Percentiles rank a stretch among this genome's conserved stretches.
phyloP scores from a whole-genome alignment of 2,888 invertebrate genomes.

The Caprella mutica region DNA sequence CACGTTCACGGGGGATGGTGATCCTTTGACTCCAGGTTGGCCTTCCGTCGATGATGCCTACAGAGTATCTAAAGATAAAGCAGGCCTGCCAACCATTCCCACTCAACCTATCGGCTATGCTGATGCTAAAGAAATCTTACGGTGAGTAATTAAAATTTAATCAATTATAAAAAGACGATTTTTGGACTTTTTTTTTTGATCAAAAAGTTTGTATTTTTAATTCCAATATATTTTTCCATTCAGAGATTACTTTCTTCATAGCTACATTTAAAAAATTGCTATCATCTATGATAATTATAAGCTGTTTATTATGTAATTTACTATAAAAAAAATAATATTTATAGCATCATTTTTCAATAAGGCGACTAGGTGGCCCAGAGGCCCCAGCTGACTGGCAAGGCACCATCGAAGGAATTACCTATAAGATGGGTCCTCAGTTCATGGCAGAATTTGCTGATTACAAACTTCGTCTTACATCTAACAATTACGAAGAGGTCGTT shows the following conservation, averaged over 20 bases:
- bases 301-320: too few species aligned
- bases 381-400: constrained; percentile 40
- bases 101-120: constrained; percentile 25
- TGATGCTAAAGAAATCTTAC: constrained; percentile 20
- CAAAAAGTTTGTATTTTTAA: too few species aligned
- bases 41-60: constrained; percentile 31
- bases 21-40: constrained; percentile 34
- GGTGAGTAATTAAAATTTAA: too few species aligned
- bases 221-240: too few species aligned
- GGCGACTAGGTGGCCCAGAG: too few species aligned
- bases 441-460: constrained; percentile 35
- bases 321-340: too few species aligned
- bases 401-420: constrained; percentile 39
- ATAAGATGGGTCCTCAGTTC: constrained; percentile 39
- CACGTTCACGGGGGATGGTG: constrained; percentile 27
- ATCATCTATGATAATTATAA: too few species aligned
- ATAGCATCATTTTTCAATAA: too few species aligned
- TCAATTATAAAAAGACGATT: too few species aligned
- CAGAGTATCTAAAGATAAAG: constrained; percentile 16
- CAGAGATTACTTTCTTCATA: too few species aligned
- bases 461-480: constrained; percentile 28
- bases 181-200: too few species aligned
- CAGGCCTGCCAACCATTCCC: constrained; percentile 15
- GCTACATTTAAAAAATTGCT: too few species aligned
- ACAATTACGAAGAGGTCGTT: constrained; percentile 20